These are phyloP conservation scores for Lasioglossum morio DNA, from an alignment of 2,888 invertebrate species.

Conservation along the genomic window DNA sequence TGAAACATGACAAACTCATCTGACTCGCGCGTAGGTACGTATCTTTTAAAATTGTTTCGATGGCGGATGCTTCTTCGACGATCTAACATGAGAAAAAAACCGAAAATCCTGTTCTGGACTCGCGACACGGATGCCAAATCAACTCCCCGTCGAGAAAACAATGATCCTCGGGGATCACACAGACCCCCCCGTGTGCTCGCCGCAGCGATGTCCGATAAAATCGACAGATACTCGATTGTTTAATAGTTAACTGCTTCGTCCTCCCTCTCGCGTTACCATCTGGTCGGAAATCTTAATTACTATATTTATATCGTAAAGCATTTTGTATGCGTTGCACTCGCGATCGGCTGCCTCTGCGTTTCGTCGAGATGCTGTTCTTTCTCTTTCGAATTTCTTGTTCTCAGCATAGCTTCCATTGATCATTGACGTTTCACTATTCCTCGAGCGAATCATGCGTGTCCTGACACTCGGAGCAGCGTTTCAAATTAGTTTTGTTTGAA, in stretches of 20 bases:
- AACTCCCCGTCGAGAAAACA: background rate
- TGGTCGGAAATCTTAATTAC: slow-evolving; percentile 72
- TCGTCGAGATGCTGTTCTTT: background rate
- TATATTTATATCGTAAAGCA: slow-evolving; percentile 71
- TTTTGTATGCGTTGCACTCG: slow-evolving; percentile 58
- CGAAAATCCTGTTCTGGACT: slow-evolving; percentile 9
- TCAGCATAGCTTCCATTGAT: background rate
- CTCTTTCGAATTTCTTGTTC: background rate
- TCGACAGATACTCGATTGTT: slow-evolving; percentile 46
- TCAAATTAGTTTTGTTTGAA: background rate
- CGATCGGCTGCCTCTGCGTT: slow-evolving; percentile 55
- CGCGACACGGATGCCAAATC: slow-evolving; percentile 10
- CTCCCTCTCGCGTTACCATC: slow-evolving; percentile 55
- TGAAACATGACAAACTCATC: slow-evolving; percentile 6
- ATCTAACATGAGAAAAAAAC: background rate
- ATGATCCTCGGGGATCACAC: slow-evolving; percentile 14
- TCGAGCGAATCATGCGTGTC: background rate
- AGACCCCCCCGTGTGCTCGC: slow-evolving; percentile 38
- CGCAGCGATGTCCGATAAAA: slow-evolving; percentile 25
- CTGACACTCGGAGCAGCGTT: background rate
- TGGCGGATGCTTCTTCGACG: slow-evolving; percentile 14
- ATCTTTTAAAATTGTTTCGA: slow-evolving; percentile 12
- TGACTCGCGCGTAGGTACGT: background rate
- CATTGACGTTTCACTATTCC: background rate
- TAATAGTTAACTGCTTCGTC: slow-evolving; percentile 42